A percentile compares a stretch with the other conserved stretches of the same genome.
Conservation (phyloP, 2,797 vertebrate species). For the Simalia tracyae region DNA sequence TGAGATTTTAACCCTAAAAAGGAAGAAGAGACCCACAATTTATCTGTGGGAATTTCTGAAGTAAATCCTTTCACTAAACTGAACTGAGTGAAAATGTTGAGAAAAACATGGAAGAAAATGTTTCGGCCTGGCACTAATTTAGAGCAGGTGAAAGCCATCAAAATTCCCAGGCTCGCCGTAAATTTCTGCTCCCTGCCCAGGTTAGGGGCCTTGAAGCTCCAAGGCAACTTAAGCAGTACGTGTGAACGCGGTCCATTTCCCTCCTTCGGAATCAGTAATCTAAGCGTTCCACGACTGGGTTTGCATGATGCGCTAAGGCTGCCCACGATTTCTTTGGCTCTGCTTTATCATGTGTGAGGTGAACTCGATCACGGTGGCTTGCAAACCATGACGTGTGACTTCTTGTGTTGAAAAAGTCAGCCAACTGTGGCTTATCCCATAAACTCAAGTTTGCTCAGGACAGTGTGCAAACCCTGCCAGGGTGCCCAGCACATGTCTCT, state of each 20-base stretch:
- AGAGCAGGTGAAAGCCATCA: not conserved
- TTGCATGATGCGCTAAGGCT: not conserved
- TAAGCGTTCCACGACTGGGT: not conserved
- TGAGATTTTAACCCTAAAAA: not conserved
- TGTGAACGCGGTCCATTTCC: not conserved
- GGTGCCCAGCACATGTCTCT: not conserved
- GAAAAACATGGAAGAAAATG: not conserved
- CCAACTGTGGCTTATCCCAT: not conserved
- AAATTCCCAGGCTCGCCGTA: not conserved
- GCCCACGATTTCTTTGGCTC: not conserved
- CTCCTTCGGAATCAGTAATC: not conserved
- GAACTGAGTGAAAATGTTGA: not conserved
- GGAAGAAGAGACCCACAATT: not conserved
- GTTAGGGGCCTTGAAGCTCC: not conserved
- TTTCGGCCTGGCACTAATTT: not conserved
- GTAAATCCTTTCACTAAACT: not conserved
- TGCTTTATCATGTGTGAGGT: not conserved
- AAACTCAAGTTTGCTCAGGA: not conserved
- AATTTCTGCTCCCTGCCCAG: not conserved
- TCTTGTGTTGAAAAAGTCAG: not conserved
- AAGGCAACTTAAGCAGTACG: not conserved
- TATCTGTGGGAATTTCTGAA: not conserved
- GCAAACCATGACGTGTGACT: not conserved
- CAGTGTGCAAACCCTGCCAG: not conserved
- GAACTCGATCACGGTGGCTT: not conserved